phyloP scores from a whole-genome alignment of 30 jellyfish, hydroid and myxozoan species.

The Euphysa ruthae region DNA sequence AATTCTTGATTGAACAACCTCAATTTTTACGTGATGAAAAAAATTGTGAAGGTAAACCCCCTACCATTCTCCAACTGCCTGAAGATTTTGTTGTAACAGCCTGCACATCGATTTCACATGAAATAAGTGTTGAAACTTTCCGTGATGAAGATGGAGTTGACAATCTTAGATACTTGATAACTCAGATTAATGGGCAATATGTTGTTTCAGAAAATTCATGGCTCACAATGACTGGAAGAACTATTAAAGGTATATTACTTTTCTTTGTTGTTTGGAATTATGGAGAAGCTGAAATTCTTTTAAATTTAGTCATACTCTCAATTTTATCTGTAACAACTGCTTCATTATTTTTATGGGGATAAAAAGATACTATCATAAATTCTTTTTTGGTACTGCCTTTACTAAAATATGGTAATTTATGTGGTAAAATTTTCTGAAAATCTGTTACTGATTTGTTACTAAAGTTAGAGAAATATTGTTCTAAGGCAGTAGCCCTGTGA shows the following conservation, averaged over 20 bases:
- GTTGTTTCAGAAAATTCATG: not conserved
- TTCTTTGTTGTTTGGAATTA: too few species aligned
- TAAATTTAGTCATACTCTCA: too few species aligned
- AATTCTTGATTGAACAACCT: not conserved
- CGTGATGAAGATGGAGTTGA: slow-evolving; percentile 4
- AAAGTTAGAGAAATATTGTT: too few species aligned
- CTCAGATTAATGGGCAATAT: slow-evolving; percentile 9
- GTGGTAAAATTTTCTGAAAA: too few species aligned
- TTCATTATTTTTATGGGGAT: too few species aligned
- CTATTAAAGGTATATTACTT: slow-evolving; percentile 10
- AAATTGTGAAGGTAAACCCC: slow-evolving; percentile 18
- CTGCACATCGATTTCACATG: slow-evolving; percentile 1
- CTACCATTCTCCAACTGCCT: slow-evolving; percentile 12
- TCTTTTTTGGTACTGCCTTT: too few species aligned
- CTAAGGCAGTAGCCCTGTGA: too few species aligned
- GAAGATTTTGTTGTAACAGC: slow-evolving; percentile 6
- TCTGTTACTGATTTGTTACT: too few species aligned
- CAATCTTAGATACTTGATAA: slow-evolving; percentile 1
- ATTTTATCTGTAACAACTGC: too few species aligned
- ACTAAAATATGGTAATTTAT: too few species aligned
- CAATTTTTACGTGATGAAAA: not conserved
- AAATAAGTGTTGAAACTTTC: not conserved
- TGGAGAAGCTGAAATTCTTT: too few species aligned
- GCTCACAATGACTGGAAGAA: slow-evolving; percentile 1
- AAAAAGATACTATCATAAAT: too few species aligned